These are phyloP conservation scores for Drosophila persimilis DNA, from an alignment of 1,140 invertebrate species.

Conservation along the genomic window DNA sequence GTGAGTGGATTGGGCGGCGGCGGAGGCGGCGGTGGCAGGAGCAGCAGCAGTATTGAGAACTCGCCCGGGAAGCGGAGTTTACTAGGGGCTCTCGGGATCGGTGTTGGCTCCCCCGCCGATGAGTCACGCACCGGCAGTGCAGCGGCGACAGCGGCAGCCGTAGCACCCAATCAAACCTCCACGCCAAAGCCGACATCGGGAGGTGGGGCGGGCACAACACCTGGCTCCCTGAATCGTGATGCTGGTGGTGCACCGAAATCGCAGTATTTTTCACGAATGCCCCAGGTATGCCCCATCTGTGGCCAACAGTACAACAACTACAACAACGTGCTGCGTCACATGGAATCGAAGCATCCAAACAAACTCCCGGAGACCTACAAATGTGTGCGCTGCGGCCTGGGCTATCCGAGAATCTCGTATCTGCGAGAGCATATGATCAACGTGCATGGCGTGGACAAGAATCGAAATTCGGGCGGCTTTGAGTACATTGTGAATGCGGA, in stretches of 20 bases:
- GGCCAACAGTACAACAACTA: conserved; percentile 83
- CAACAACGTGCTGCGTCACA: conserved; percentile 81
- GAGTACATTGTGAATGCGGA: conserved; percentile 79
- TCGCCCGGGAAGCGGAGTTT: conserved; percentile 66
- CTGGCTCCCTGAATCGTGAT: conserved; percentile 22
- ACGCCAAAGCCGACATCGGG: conserved; percentile 27
- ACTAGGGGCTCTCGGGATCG: conserved; percentile 64
- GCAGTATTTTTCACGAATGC: conserved; percentile 80
- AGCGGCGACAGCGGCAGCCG: background rate
- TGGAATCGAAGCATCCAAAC: conserved; percentile 83
- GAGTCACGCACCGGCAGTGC: conserved; percentile 71
- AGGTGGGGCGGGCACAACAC: background rate
- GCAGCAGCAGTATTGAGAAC: conserved; percentile 55
- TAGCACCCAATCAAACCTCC: conserved; percentile 16
- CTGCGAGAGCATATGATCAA: conserved; percentile 81
- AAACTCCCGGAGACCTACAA: conserved; percentile 82
- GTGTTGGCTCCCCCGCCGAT: conserved; percentile 61
- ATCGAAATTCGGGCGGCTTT: conserved; percentile 73
- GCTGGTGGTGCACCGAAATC: conserved; percentile 58
- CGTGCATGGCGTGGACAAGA: conserved; percentile 74
- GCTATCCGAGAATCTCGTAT: conserved; percentile 77
- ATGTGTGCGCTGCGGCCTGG: conserved; percentile 74
- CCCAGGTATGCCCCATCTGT: conserved; percentile 81
- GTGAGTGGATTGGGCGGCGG: conserved; percentile 26
- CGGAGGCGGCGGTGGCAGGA: background rate